Evolutionary conservation across 2,797 vertebrate species (phyloP).

Genomic region (Arrhamphus sclerolepis): DNA sequence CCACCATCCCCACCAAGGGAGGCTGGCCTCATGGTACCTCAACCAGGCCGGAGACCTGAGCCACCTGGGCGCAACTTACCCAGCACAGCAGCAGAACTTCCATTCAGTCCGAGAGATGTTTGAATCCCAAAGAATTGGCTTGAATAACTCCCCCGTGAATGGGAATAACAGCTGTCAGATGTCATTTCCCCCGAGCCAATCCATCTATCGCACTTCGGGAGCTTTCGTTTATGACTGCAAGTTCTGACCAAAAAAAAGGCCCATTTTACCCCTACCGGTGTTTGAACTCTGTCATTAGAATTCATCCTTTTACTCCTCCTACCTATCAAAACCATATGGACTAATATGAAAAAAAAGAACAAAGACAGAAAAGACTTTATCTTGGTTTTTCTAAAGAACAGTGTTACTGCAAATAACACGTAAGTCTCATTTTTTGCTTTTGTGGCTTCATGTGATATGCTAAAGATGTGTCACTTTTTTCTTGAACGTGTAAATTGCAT

Average conservation of each 20-base stretch:
- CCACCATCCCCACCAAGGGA: constrained; percentile 88
- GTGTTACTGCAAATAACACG: constrained; percentile 96
- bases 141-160: constrained; percentile 91
- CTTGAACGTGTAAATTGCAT: constrained; percentile 96
- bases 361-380: constrained; percentile 78
- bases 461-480: constrained; percentile 81
- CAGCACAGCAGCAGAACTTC: constrained; percentile 93
- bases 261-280: constrained; percentile 45
- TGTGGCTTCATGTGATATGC: constrained; percentile 76
- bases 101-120: constrained; percentile 94
- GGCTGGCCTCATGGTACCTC: constrained; percentile 95
- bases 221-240: constrained; percentile 98
- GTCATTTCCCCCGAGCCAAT: constrained; percentile 93
- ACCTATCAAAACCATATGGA: constrained; percentile 64
- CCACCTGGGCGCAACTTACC: constrained; percentile 88
- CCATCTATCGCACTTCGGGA: constrained; percentile 94
- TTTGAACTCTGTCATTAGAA: constrained; percentile 63
- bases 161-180: constrained; percentile 97
- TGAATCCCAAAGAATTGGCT: constrained; percentile 90
- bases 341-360: constrained; percentile 72
- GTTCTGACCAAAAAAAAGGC: constrained; percentile 85
- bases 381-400: constrained; percentile 90
- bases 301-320: constrained; percentile 34
- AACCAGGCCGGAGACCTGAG: constrained; percentile 92
- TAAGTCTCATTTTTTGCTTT: constrained; percentile 88